A percentile compares a stretch with the other conserved stretches of the same genome.
Evolutionary conservation across 2,113 vertebrate species (phyloP).

Genomic region (Hiodon tergisus): DNA sequence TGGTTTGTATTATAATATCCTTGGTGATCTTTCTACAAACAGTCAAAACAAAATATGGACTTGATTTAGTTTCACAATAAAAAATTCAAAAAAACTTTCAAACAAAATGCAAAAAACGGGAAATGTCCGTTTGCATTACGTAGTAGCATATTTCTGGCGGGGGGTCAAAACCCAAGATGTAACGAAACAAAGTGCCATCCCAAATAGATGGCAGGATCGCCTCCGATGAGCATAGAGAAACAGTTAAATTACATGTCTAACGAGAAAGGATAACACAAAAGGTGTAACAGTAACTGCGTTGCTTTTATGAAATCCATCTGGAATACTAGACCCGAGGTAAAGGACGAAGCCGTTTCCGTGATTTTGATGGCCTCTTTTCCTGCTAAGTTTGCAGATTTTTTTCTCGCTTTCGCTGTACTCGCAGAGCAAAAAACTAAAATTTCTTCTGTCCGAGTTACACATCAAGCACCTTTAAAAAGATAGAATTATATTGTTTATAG

Average conservation of each 20-base stretch:
- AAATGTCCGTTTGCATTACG: slow-evolving; percentile 2
- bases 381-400: slow-evolving; percentile 57
- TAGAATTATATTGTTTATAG: too few species aligned
- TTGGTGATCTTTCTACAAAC: not conserved
- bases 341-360: slow-evolving; percentile 47
- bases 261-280: slow-evolving; percentile 14
- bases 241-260: too few species aligned
- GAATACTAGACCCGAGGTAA: slow-evolving; percentile 29
- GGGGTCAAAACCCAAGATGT: not conserved
- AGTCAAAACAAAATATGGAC: not conserved
- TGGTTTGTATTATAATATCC: too few species aligned
- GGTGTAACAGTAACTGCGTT: slow-evolving; percentile 33
- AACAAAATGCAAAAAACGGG: too few species aligned
- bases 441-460: not conserved
- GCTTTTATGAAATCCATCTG: slow-evolving; percentile 54
- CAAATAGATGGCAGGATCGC: not conserved
- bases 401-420: slow-evolving; percentile 8
- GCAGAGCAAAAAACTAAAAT: too few species aligned
- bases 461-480: not conserved
- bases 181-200: not conserved
- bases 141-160: not conserved
- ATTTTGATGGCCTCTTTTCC: slow-evolving; percentile 50
- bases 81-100: not conserved
- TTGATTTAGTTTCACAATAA: not conserved
- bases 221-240: not conserved